Base-by-base conservation (phyloP, 2,888 invertebrate genomes). In the Eurois occulta region DNA sequence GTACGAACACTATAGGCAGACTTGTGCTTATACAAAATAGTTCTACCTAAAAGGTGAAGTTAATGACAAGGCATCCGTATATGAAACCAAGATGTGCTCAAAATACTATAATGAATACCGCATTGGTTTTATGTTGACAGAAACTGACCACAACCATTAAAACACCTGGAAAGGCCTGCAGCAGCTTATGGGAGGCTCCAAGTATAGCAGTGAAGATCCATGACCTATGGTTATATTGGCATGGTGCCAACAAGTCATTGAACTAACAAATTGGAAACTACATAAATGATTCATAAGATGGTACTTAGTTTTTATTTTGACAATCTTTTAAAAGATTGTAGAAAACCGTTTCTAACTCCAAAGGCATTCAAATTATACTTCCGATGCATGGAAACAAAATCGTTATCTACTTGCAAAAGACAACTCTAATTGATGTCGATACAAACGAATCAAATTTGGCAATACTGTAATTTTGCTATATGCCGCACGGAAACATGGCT, bases 151-250 rank as follows among this genome's bases (percentile, higher is more conserved):
- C 69, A 81, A n/a, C 6, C 48, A 76, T 60, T 52, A 77, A 69
- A 66, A 28, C 60, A 38, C 64, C 68, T 69, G 35, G 35, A 58
- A 68, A 69, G 81, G 11, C 5, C 5, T 62, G 21, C 6, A 38
- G 41, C 68, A 58, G 68, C 28, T 76, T 81, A 69, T 69, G 76
- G 81, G 41, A 41, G 48, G 68, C 28, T 41, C 64, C 76, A 67
- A 38, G 16, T 69, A n/a, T 35, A 55, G 75, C 4, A 48, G 66
- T 48, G 1, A 35, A 64, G 48, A 73, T 84, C 80, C 79, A 82
- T 78, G 83, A 82, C 81, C 78, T 79, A 79, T 67, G 80, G 35
- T 41, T 52, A 60, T 55, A 67, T 24, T 83, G 72, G 81, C 83
- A 76, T 28, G 1, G 0, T 55, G 77, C 82, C 82, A 72, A 72